Base-by-base conservation (phyloP, 2,888 invertebrate genomes). In the Hybos culiciformis region DNA sequence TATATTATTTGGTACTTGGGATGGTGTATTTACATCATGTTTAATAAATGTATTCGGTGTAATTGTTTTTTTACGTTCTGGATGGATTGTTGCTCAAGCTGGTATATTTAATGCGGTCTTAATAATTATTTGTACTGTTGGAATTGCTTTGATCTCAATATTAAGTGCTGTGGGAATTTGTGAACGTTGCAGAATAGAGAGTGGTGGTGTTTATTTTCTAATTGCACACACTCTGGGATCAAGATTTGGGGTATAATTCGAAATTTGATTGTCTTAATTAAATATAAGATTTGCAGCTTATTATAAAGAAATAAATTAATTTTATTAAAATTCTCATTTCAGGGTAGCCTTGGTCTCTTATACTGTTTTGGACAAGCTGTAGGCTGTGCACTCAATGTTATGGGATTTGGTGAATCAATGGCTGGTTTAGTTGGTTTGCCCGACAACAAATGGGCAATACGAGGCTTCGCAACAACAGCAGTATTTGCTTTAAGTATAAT, bases 21-120 rank as follows among this genome's bases (percentile, higher is more conserved):
- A 96, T 68, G 96, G 96, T 50, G 96, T 97, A 7, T 97, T 94
- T 63, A 93, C 94, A 43, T 92, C 94, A 41, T 94, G 93, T 62
- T 78, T 97, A 56, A 92, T 96, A 59, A 96, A 96, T 67, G 90
- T 96, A 45, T 92, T 97, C 70, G 94, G 96, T n/a, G 94, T 96
- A 1, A 93, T 96, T 63, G 92, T 96, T 47, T 96, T 97, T 67
- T 71, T 97, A 46, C 73, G 96, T 55, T 90, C 93, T 48, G 96
- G 96, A 49, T 97, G 96, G 96, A 90, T 97, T 59, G 94, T 97
- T 41, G 93, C 85, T 32, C 83, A 90, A 67, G 87, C 87, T 48
- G 88, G 88, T 45, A 74, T 86, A 53, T 69, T 85, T 40, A 77
- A 83, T 72, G 86, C 83, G 45, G 74, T 85, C 47, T 66, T 85